phyloP scores from a whole-genome alignment of 1,140 invertebrate species.

The Acromyrmex heyeri region DNA sequence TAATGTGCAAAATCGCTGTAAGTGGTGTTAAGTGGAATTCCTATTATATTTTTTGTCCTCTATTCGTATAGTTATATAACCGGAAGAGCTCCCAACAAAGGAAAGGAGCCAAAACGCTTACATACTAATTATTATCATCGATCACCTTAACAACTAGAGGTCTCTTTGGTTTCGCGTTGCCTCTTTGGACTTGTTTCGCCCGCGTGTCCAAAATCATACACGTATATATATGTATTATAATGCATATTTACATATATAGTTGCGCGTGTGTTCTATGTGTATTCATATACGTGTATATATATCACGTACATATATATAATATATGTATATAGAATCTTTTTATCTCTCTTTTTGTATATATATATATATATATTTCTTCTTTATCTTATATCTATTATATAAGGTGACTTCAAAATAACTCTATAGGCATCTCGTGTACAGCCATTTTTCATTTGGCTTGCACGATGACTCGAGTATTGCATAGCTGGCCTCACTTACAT shows the following conservation, averaged over 20 bases:
- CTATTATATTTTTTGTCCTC: slow-evolving; percentile 45
- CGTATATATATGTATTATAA: slow-evolving; percentile 62
- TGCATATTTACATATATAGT: slow-evolving; percentile 62
- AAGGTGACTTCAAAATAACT: slow-evolving; percentile 77
- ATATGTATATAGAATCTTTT: slow-evolving; percentile 35
- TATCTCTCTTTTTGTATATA: slow-evolving; percentile 59
- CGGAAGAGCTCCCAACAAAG: slow-evolving; percentile 28
- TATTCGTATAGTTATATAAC: slow-evolving; percentile 47
- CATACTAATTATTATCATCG: slow-evolving; percentile 86
- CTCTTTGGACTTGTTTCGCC: slow-evolving; percentile 62
- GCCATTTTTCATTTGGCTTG: slow-evolving; percentile 53
- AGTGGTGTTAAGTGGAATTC: slow-evolving; percentile 33
- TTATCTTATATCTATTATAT: slow-evolving; percentile 62
- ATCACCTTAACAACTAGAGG: slow-evolving; percentile 81
- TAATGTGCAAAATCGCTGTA: background rate
- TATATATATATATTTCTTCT: slow-evolving; percentile 43
- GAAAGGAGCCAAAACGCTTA: slow-evolving; percentile 79
- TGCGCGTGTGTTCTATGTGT: slow-evolving; percentile 46
- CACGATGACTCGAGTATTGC: slow-evolving; percentile 75
- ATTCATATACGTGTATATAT: slow-evolving; percentile 62
- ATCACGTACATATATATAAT: slow-evolving; percentile 39
- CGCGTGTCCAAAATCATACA: slow-evolving; percentile 56
- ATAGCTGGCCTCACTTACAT: slow-evolving; percentile 62
- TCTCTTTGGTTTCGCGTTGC: slow-evolving; percentile 63
- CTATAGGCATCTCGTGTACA: slow-evolving; percentile 77